Evolutionary conservation across 2,888 invertebrate species (phyloP).

Genomic region (Tipula helvola): DNA sequence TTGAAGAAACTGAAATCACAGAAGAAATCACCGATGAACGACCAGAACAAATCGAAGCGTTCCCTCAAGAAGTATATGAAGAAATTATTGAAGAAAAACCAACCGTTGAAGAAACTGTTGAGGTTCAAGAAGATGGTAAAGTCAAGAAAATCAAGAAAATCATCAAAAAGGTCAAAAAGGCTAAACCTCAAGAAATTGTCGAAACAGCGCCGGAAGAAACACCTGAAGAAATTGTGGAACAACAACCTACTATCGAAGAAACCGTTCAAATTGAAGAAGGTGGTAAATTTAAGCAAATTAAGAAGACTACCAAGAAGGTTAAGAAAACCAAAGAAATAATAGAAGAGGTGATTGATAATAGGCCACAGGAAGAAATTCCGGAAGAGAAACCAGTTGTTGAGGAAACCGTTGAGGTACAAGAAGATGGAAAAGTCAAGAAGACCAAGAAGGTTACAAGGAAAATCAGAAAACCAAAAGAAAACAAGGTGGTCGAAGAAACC

Average conservation of each 20-base stretch:
- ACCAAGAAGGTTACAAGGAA: constrained; percentile 17
- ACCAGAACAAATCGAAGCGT: constrained; percentile 26
- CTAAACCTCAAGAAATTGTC: neutral
- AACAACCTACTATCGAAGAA: neutral
- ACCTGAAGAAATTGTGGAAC: neutral
- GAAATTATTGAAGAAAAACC: neutral
- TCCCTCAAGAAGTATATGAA: constrained; percentile 20
- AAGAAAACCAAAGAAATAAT: neutral
- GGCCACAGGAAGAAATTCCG: constrained; percentile 18
- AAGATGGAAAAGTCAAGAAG: constrained; percentile 9
- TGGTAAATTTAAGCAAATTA: constrained; percentile 11
- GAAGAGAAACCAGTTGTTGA: neutral
- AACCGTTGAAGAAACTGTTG: constrained; percentile 15
- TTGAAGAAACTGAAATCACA: neutral
- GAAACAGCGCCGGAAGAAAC: constrained; percentile 14
- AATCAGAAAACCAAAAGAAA: constrained; percentile 18
- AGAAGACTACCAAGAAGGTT: neutral
- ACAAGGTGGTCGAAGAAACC: constrained; percentile 25
- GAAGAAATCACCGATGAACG: constrained; percentile 22
- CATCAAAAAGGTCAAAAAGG: neutral
- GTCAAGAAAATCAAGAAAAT: neutral
- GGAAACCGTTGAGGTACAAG: constrained; percentile 17
- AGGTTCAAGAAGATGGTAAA: neutral
- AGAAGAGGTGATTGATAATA: neutral
- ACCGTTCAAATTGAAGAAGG: neutral